phyloP scores from a whole-genome alignment of 2,113 vertebrate species.

The Otus sunia region DNA sequence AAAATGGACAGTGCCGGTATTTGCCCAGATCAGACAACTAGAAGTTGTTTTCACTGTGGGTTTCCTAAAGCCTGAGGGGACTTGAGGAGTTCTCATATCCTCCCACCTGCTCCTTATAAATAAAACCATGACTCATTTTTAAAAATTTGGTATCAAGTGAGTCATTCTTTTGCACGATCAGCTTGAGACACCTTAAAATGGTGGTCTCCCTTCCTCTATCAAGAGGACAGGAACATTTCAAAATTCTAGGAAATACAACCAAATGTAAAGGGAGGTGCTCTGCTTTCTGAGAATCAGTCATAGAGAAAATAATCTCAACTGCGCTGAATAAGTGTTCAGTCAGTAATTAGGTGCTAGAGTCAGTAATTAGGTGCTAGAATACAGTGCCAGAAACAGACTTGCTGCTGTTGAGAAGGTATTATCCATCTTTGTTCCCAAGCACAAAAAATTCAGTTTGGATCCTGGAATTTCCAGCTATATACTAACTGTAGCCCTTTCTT shows the following conservation, averaged over 20 bases:
- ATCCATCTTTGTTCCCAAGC: neutral
- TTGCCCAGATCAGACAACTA: neutral
- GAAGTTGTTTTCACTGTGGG: neutral
- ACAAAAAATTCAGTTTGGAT: neutral
- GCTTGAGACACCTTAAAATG: constrained; percentile 7
- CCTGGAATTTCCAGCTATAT: neutral
- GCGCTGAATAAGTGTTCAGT: neutral
- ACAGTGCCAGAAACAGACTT: neutral
- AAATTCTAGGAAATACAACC: neutral
- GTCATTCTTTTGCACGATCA: neutral
- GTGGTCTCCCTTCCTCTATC: neutral
- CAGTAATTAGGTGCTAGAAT: neutral
- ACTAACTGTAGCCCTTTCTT: neutral
- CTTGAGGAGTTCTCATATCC: constrained; percentile 42
- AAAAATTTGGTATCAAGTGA: constrained; percentile 51
- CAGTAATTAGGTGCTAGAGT: neutral
- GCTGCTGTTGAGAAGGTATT: neutral
- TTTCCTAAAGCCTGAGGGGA: constrained; percentile 39
- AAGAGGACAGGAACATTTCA: neutral
- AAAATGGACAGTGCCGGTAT: neutral
- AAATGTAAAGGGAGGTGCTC: neutral
- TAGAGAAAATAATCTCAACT: neutral
- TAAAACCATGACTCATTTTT: constrained; percentile 58
- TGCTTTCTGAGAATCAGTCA: neutral
- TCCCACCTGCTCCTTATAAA: constrained; percentile 56